A percentile compares a stretch with the other conserved stretches of the same genome.
phyloP scores from a whole-genome alignment of 2,797 vertebrate genomes.

The Garrulus glandarius region DNA sequence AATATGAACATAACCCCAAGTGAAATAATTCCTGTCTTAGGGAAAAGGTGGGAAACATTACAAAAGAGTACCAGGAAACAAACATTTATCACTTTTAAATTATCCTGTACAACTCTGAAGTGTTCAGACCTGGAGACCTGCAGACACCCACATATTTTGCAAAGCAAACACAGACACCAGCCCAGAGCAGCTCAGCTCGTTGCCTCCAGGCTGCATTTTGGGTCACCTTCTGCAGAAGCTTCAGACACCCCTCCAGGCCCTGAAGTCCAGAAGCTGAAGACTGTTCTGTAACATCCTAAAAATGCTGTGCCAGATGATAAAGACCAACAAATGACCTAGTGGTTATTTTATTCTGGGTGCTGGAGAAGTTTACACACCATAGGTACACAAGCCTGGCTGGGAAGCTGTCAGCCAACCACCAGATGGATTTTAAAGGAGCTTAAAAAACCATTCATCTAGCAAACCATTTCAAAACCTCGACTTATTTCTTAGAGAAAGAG shows the following conservation, averaged over 20 bases:
- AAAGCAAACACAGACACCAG: neutral
- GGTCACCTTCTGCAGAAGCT: neutral
- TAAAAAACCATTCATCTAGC: neutral
- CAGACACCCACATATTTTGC: neutral
- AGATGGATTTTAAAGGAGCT: neutral
- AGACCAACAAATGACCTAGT: neutral
- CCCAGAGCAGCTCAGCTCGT: neutral
- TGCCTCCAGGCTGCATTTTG: neutral
- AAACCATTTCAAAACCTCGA: neutral
- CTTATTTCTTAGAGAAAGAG: neutral
- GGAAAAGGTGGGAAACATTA: neutral
- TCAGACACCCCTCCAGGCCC: neutral
- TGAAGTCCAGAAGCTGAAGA: neutral
- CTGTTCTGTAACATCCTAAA: neutral
- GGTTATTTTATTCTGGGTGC: neutral
- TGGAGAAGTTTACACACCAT: neutral
- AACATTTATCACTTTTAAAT: neutral
- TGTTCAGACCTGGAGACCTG: neutral
- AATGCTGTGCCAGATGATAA: neutral
- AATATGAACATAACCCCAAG: neutral
- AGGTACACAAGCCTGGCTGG: neutral
- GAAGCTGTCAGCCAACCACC: neutral
- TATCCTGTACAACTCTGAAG: accelerated
- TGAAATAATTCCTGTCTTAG: accelerated
- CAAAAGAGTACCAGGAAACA: neutral